Conservation (phyloP, 2,888 invertebrate species). For the Eulithis prunata region DNA sequence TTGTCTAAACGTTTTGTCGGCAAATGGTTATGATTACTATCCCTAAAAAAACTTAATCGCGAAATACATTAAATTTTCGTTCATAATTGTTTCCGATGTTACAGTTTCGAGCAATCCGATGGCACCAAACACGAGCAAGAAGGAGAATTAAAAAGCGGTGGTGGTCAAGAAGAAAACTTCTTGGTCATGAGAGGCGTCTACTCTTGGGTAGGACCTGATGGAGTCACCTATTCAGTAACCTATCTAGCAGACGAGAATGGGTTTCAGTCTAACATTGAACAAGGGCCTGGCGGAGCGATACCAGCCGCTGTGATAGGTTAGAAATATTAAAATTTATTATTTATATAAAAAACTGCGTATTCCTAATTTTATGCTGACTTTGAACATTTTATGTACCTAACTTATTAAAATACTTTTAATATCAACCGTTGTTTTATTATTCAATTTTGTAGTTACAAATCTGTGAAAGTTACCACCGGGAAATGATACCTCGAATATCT, state of each 20-base stretch:
- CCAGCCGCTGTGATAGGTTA: conserved; percentile 61
- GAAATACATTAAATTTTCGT: neutral
- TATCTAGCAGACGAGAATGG: conserved; percentile 83
- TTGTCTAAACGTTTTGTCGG: no score
- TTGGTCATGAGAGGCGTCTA: conserved; percentile 66
- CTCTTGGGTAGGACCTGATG: conserved; percentile 70
- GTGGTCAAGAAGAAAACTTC: conserved; percentile 49
- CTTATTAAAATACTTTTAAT: no score
- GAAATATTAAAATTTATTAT: neutral
- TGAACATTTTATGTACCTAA: no score
- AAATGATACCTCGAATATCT: no score
- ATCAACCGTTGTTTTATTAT: no score
- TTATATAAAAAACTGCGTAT: no score
- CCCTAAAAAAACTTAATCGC: no score
- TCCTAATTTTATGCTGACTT: no score
- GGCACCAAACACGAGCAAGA: conserved; percentile 69
- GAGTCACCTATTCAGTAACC: conserved; percentile 67
- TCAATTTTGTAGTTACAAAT: no score
- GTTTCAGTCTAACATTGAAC: conserved; percentile 75
- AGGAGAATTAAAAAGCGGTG: conserved; percentile 61
- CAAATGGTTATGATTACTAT: no score
- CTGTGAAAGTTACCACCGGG: no score
- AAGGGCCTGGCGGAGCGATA: conserved; percentile 60
- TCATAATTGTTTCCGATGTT: conserved; percentile 8
- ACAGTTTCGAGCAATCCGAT: conserved; percentile 72